phyloP scores from a whole-genome alignment of 2,113 vertebrate species.

The Ellobius talpinus region DNA sequence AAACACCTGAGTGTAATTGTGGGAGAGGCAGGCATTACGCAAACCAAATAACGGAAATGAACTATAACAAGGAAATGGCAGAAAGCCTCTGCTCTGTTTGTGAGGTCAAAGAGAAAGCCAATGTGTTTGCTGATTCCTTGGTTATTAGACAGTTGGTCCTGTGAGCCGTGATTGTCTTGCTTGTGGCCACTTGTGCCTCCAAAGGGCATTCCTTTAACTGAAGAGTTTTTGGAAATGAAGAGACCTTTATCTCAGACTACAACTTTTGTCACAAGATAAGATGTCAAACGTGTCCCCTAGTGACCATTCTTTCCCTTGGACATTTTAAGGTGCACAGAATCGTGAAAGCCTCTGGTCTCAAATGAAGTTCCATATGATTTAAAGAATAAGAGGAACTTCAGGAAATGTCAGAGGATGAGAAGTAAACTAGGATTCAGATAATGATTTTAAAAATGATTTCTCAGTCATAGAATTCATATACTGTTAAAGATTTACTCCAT shows the following conservation, averaged over 20 bases:
- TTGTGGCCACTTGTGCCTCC: background rate
- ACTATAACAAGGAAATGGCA: background rate
- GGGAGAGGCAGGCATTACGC: background rate
- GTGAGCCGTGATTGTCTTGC: background rate
- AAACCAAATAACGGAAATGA: background rate
- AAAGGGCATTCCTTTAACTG: constrained; percentile 1
- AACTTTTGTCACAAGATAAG: constrained; percentile 25
- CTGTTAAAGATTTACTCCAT: background rate
- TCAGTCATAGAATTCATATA: background rate
- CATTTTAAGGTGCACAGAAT: constrained; percentile 21
- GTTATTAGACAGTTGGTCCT: background rate
- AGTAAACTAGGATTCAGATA: background rate
- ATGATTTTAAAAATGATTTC: constrained; percentile 19
- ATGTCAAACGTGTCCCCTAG: background rate
- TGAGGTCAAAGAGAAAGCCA: constrained; percentile 13
- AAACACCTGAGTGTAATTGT: background rate
- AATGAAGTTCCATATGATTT: background rate
- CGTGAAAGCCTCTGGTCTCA: background rate
- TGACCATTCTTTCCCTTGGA: constrained; percentile 5
- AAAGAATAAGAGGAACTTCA: background rate
- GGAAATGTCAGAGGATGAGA: background rate
- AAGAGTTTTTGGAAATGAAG: background rate
- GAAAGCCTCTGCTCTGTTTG: background rate
- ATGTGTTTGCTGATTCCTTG: background rate
- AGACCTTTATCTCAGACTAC: constrained; percentile 27